These are phyloP conservation scores for Galemys pyrenaicus DNA, from an alignment of 2,113 vertebrate species.

Conservation along the genomic window DNA sequence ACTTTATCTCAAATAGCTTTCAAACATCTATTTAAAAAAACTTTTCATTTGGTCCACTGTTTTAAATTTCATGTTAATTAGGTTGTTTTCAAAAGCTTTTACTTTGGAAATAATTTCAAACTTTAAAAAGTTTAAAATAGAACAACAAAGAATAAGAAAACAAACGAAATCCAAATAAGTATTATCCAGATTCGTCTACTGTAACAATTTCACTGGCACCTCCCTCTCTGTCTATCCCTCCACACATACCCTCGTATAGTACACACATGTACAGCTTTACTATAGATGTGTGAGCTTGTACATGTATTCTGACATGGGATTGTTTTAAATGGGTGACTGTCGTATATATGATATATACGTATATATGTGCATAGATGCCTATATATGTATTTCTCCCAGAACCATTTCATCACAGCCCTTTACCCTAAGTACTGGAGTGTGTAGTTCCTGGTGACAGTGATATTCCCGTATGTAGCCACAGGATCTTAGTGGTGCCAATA, in stretches of 20 bases:
- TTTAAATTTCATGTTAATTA: neutral
- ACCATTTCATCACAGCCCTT: neutral
- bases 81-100: neutral
- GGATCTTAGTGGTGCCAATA: neutral
- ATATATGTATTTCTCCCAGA: neutral
- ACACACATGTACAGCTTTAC: neutral
- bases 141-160: conserved; percentile 16
- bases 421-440: neutral
- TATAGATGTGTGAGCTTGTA: rapidly evolving
- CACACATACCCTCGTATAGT: neutral
- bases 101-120: conserved; percentile 37
- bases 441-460: neutral
- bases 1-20: neutral
- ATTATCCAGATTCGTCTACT: neutral
- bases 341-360: too few species aligned
- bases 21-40: neutral
- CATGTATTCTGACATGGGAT: neutral
- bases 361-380: neutral
- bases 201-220: neutral
- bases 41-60: conserved; percentile 3
- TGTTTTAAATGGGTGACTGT: neutral
- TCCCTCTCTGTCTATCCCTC: neutral
- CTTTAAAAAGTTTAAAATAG: neutral
- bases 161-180: neutral
- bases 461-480: neutral